These are phyloP conservation scores for Eupelmus urozonus DNA, from an alignment of 2,888 invertebrate genomes.

Conservation along the genomic window DNA sequence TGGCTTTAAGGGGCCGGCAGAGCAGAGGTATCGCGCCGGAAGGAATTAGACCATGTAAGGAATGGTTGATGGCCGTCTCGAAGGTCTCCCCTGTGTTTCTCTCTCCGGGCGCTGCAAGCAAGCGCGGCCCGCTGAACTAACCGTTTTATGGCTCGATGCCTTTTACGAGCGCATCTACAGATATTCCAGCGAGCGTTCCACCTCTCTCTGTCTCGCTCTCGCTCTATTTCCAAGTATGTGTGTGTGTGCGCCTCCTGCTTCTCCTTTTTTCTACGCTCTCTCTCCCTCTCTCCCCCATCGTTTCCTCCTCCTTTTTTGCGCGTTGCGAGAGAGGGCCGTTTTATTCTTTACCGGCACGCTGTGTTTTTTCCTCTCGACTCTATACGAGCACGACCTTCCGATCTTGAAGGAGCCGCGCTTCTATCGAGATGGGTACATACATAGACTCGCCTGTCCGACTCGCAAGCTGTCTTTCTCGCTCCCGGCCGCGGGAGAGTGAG, in stretches of 20 bases:
- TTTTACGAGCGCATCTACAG: conserved; percentile 73
- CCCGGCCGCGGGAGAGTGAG: no score
- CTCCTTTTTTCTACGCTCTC: conserved; percentile 1
- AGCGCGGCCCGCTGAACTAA: conserved; percentile 62
- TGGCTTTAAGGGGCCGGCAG: not conserved
- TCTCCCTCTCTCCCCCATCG: not conserved
- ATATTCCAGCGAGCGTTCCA: conserved; percentile 50
- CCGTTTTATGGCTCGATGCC: conserved; percentile 72
- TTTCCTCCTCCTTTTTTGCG: not conserved
- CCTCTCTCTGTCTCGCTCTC: conserved; percentile 51
- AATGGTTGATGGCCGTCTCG: conserved; percentile 71
- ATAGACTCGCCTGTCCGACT: no score
- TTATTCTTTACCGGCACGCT: conserved; percentile 10
- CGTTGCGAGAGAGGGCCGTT: conserved; percentile 7
- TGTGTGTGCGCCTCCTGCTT: not conserved
- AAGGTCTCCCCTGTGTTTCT: conserved; percentile 57
- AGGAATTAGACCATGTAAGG: conserved; percentile 72
- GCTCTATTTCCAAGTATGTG: conserved; percentile 1
- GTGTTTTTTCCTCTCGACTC: not conserved
- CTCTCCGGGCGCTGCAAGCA: not conserved
- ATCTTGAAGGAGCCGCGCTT: not conserved
- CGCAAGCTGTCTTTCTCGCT: no score
- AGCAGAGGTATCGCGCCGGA: conserved; percentile 52
- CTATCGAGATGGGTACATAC: no score
- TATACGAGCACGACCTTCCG: not conserved